phyloP scores from a whole-genome alignment of 1,140 invertebrate species.

The Calliphora vicina region DNA sequence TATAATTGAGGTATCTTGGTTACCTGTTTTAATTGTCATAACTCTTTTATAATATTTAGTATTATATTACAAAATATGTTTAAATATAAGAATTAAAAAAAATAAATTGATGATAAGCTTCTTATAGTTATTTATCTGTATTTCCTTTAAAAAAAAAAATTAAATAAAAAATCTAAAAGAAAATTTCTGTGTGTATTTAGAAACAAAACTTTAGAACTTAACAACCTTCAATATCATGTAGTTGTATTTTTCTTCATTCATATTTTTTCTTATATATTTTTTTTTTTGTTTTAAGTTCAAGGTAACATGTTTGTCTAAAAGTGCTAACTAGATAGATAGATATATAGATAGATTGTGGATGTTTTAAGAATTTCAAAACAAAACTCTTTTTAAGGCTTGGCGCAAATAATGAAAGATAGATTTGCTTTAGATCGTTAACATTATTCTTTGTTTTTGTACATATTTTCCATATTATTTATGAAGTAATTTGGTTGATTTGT shows the following conservation, averaged over 20 bases:
- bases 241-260: neutral
- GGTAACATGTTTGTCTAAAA: neutral
- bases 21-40: too few relatives aligned
- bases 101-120: neutral
- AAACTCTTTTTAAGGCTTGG: conserved; percentile 27
- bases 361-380: conserved; percentile 15
- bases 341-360: conserved; percentile 9
- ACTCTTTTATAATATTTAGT: too few relatives aligned
- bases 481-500: neutral
- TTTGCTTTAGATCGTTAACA: neutral
- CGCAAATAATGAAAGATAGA: neutral
- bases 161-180: neutral
- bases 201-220: too few relatives aligned
- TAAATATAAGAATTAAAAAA: neutral
- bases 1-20: too few relatives aligned
- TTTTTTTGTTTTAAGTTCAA: neutral
- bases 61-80: too few relatives aligned
- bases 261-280: too few relatives aligned
- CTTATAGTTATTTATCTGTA: neutral
- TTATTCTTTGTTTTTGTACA: neutral
- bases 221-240: neutral
- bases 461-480: conserved; percentile 8
- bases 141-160: neutral
- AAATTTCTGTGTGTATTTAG: neutral
- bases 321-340: conserved; percentile 19